These are phyloP conservation scores for Macquaria ambigua DNA, from an alignment of 2,113 vertebrate genomes.

Conservation along the genomic window DNA sequence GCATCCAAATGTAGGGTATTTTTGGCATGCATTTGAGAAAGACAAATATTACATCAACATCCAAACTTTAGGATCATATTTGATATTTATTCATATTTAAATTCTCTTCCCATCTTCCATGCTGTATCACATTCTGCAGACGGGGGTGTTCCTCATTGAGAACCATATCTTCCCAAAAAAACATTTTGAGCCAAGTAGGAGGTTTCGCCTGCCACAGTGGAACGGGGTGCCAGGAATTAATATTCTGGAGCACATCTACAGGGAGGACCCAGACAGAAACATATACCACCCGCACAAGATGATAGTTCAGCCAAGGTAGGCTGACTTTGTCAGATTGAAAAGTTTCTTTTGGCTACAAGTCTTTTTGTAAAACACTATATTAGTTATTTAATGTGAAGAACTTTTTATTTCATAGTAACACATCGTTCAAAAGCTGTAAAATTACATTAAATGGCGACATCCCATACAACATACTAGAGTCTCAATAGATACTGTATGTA, in stretches of 20 bases:
- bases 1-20: constrained; percentile 59
- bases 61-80: background rate
- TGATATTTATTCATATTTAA: background rate
- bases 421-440: background rate
- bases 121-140: constrained; percentile 6
- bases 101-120: background rate
- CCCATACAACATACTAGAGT: background rate
- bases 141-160: constrained; percentile 80
- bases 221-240: constrained; percentile 81
- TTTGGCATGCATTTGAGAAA: background rate
- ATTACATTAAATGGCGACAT: background rate
- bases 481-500: background rate
- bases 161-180: constrained; percentile 84
- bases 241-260: constrained; percentile 84
- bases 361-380: background rate
- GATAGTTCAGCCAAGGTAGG: constrained; percentile 75
- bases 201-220: constrained; percentile 80
- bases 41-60: background rate
- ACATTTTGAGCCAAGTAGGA: constrained; percentile 45
- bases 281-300: constrained; percentile 73
- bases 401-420: background rate
- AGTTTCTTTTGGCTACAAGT: background rate
- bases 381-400: too few relatives aligned
- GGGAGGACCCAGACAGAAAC: constrained; percentile 53
- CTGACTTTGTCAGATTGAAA: background rate